Evolutionary conservation across 2,888 invertebrate genomes (phyloP), one percentile per base, ranked within the genome.

Genomic region (Drosophila leonis): DNA sequence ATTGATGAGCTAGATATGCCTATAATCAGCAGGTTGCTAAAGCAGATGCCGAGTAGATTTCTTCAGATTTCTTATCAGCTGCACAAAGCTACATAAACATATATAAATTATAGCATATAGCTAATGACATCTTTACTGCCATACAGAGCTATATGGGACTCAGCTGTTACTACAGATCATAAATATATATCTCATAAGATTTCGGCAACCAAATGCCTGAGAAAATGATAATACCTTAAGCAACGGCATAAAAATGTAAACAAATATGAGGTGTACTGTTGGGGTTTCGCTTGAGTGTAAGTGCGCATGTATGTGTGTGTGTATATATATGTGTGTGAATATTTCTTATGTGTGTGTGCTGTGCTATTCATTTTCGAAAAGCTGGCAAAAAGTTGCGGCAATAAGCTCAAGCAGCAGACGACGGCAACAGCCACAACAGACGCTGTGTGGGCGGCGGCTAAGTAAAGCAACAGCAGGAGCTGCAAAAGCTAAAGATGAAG

Each of bases 301-400:
- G 29, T 71, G 33, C 31, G 39, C 27, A 41, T 39, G 31, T 46
- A 24, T 39, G 20, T 54, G 64, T 39, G 18, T 20, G 1, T 20
- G 24, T 18, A 7, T 13, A 7, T 13, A 1, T 20, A 6, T 46
- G 46, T 52, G 10, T 29, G 15, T 48, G 29, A 15, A 8, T 3
- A 44, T 44, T 0, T 44, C 24, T 13, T 13, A 4, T 20, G 3
- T 27, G 39, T 35, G 15, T 51, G 44, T 48, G 54, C 24, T 51
- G 46, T 67, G 73, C 80, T 84, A 84, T 89, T 84, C 82, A 89
- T 87, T 89, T 85, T 74, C 73, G 67, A 82, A 90, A 82, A 73
- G 78, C 90, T 88, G 79, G 67, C 71, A 78, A 65, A 82, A 82
- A 82, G 73, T 85, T 82, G 80, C 64, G 83, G 88, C 65, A 82